Evolutionary conservation across 2,888 invertebrate genomes (phyloP).

Genomic region (Meteorus cinctellus): DNA sequence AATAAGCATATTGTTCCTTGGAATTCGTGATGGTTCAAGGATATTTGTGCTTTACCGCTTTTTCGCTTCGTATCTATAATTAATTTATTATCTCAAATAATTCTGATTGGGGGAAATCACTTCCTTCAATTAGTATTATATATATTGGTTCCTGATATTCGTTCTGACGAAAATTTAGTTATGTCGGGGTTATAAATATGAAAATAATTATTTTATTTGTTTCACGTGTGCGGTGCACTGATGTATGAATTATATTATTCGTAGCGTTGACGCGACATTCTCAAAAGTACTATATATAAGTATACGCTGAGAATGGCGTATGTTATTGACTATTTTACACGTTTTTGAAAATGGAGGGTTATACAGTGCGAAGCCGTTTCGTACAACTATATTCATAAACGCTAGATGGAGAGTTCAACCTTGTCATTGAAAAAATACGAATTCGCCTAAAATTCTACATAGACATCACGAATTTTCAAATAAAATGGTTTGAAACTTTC

Average conservation of each 20-base stretch:
- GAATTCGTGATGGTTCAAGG: background rate
- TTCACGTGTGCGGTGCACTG: background rate
- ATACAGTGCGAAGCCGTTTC: no score
- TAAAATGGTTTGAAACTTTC: no score
- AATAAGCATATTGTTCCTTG: constrained; percentile 1
- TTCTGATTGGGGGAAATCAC: no score
- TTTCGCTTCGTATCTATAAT: background rate
- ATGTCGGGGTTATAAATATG: background rate
- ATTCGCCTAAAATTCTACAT: no score
- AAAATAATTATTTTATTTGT: background rate
- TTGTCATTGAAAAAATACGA: no score
- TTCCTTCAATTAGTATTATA: no score
- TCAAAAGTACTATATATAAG: background rate
- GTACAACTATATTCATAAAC: no score
- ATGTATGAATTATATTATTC: background rate
- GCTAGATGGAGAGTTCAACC: no score
- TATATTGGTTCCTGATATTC: no score
- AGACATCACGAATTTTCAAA: no score
- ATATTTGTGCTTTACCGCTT: background rate
- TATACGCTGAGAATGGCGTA: background rate
- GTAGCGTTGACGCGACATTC: background rate
- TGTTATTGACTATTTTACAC: background rate
- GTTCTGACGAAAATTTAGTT: background rate
- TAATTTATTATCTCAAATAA: background rate
- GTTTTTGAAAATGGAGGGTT: background rate